phyloP scores from a whole-genome alignment of 1,140 invertebrate genomes.

The Drosophila nikananu region DNA sequence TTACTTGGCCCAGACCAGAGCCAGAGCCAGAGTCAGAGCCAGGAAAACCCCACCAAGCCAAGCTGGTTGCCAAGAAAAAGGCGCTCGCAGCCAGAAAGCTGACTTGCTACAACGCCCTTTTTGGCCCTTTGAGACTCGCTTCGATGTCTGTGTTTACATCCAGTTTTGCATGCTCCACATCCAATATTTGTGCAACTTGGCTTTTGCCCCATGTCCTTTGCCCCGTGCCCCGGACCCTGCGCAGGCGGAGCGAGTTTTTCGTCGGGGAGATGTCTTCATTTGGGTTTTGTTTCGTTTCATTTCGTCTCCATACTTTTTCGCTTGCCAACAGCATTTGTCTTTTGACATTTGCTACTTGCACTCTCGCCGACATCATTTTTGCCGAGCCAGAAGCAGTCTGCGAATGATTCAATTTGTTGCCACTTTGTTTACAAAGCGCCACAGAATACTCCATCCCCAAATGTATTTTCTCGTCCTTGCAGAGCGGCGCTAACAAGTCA shows the following conservation, averaged over 20 bases:
- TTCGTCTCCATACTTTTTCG: slow-evolving; percentile 29
- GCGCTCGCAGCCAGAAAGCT: slow-evolving; percentile 53
- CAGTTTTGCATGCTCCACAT: slow-evolving; percentile 66
- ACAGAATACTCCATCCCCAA: slow-evolving; percentile 2
- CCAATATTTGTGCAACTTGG: slow-evolving; percentile 67
- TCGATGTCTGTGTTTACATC: slow-evolving; percentile 69
- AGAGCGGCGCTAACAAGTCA: slow-evolving; percentile 83
- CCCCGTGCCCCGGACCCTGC: background rate
- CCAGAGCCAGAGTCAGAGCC: background rate
- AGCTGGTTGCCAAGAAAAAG: slow-evolving; percentile 46
- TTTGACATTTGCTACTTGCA: slow-evolving; percentile 64
- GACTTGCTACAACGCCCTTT: slow-evolving; percentile 58
- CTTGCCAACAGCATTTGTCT: slow-evolving; percentile 66
- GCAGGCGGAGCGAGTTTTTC: slow-evolving; percentile 34
- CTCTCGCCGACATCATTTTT: slow-evolving; percentile 52
- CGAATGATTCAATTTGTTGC: slow-evolving; percentile 60
- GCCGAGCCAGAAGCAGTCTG: slow-evolving; percentile 17
- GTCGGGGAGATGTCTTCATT: slow-evolving; percentile 40
- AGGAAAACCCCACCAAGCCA: slow-evolving; percentile 8
- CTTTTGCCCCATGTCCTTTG: slow-evolving; percentile 45
- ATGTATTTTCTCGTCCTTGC: slow-evolving; percentile 14
- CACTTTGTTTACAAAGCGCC: slow-evolving; percentile 42
- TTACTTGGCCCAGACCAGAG: slow-evolving; percentile 8
- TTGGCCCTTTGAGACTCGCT: slow-evolving; percentile 52
- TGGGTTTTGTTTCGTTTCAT: slow-evolving; percentile 29